Base-by-base conservation (phyloP, 2,888 invertebrate genomes). In the Chymomyza amoena region DNA sequence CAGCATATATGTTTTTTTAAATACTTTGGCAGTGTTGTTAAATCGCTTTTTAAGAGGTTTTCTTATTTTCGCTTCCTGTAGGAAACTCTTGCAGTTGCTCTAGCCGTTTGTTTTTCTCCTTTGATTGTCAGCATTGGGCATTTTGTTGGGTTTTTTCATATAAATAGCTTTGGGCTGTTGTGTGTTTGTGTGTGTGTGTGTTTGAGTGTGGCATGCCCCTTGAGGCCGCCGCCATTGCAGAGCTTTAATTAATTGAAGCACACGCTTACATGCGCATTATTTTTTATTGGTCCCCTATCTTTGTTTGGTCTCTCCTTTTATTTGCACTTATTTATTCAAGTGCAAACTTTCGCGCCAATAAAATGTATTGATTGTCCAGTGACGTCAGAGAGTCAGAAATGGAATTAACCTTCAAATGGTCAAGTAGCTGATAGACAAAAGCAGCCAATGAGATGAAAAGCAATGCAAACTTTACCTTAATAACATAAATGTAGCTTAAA, bases 171-270 rank as follows among this genome's bases (percentile, higher is more conserved):
- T 61, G 52, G 52, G 52, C 68, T 45, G 39, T 13, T 45, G 13
- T 45, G 39, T 39, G 39, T 39, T 4, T 9, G 39, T 39, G 39
- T 39, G 13, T 13, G 39, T 15, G 39, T 45, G 13, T 45, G 39
- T 45, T 4, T 3, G 39, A 13, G 39, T 45, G 39, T 10, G 39
- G 39, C 39, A 45, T 45, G 39, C 39, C 39, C 39, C 13, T 45
- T 45, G 39, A 10, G 13, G 39, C 10, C 61, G 25, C 59, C 25
- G 25, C 59, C 25, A 28, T 36, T 36, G 69, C 50, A 62, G 61
- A 71, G 70, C 68, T 63, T 73, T 76, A 75, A 88, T 83, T 86
- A 88, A 86, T 70, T 81, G 81, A 36, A 72, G 71, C 66, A 66
- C 68, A 64, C 62, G 66, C 65, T 73, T 59, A 59, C 57, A 28